A percentile compares a stretch with the other conserved stretches of the same genome.
phyloP scores from a whole-genome alignment of 2,113 vertebrate species.

The Thymallus thymallus region DNA sequence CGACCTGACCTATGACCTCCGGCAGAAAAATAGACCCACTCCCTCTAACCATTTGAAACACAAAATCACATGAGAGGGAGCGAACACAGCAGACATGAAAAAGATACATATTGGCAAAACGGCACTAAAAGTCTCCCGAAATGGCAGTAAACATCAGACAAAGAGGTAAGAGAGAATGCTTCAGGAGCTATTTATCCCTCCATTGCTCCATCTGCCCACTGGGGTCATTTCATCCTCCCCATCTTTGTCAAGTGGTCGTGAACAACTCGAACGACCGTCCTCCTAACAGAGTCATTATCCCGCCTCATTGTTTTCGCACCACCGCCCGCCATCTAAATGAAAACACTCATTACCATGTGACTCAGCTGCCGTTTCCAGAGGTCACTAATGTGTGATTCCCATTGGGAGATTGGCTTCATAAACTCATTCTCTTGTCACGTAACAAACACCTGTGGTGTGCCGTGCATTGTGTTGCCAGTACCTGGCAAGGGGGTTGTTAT shows the following conservation, averaged over 20 bases:
- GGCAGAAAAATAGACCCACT: slow-evolving; percentile 11
- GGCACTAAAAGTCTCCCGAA: slow-evolving; percentile 76
- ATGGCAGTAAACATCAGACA: slow-evolving; percentile 77
- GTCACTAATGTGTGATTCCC: slow-evolving; percentile 55
- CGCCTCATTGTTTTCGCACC: slow-evolving; percentile 49
- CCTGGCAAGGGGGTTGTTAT: background rate
- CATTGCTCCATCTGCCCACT: slow-evolving; percentile 42
- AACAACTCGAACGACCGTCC: background rate
- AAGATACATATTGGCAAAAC: slow-evolving; percentile 83
- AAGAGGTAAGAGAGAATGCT: slow-evolving; percentile 73
- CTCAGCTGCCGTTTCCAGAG: slow-evolving; percentile 51
- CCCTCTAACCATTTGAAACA: slow-evolving; percentile 50
- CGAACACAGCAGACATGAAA: slow-evolving; percentile 77
- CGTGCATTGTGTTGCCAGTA: too few relatives aligned
- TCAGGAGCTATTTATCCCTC: too few relatives aligned
- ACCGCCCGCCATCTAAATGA: slow-evolving; percentile 35
- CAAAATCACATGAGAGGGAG: slow-evolving; percentile 70
- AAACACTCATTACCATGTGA: slow-evolving; percentile 64
- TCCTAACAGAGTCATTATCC: slow-evolving; percentile 32
- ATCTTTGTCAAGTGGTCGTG: slow-evolving; percentile 29
- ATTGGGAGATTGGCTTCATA: slow-evolving; percentile 31
- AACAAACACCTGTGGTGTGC: slow-evolving; percentile 49
- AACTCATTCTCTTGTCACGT: slow-evolving; percentile 50
- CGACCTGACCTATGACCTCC: slow-evolving; percentile 32
- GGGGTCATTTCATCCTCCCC: slow-evolving; percentile 44